Base-by-base conservation (phyloP, 30 jellyfish, hydroid and myxozoan species). In the Rhopilema esculentum region DNA sequence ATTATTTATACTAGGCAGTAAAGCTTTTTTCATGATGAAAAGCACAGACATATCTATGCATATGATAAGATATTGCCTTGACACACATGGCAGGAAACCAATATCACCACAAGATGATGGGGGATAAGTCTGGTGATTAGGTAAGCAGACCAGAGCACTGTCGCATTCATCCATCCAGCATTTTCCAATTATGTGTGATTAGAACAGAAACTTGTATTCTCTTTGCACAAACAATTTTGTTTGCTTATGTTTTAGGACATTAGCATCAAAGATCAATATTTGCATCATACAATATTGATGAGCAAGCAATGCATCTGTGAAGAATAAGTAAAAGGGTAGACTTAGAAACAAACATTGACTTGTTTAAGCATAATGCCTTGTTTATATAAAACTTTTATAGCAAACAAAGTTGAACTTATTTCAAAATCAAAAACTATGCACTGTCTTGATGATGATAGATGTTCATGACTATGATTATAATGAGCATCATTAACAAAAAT, bases 41-140 rank as follows among this genome's bases (percentile, higher is more conserved):
- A 12, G 57, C 57, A 40, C 12, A 40, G 57, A 40, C 57, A 40
- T 40, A 6, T 40, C 57, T 40, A 40, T 40, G 57, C 57, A 4
- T 2, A 22, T 16, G 30, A 2, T 28, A 69, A 7, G 9, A 25
- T 25, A 27, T 25, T 6, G 8, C 8, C 15, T 9, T 2, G 8
- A 18, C 9, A 30, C 78, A 61, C n/a, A 53, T 64, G 64, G 25
- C 66, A 78, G 78, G 88, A 78, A 53, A 78, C 77, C 29, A 52
- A 52, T 51, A 78, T 20, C 21, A 78, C 88, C 78, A 53, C 73
- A 76, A 49, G 70, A 16, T 25, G 30, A 26, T 22, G 25, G 18
- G 1, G 6, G 9, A 6, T 40, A 2, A 40, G 6, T 2, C 57
- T 40, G 12, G 57, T 40, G 57, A 40, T 40, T 40, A 40, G 57